A percentile compares a stretch with the other conserved stretches of the same genome.
Conservation (phyloP, 2,113 vertebrate genomes). For the Phoxinus phoxinus region DNA sequence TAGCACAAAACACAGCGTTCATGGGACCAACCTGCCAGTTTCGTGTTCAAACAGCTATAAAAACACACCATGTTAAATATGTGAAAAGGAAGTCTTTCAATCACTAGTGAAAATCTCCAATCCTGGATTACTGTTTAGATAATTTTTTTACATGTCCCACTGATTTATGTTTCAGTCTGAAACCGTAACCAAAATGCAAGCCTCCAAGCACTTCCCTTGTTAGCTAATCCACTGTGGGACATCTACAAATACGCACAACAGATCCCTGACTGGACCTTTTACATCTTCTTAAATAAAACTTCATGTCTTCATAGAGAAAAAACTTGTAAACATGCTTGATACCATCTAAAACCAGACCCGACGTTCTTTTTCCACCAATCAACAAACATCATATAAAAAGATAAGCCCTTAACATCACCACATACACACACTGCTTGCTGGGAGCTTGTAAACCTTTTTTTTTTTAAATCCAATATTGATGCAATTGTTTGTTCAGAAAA, state of each 20-base stretch:
- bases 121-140: background rate
- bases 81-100: background rate
- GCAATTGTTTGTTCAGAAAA: background rate
- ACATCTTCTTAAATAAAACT: background rate
- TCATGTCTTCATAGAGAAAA: background rate
- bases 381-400: too few relatives aligned
- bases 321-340: background rate
- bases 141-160: background rate
- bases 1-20: too few relatives aligned
- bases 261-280: background rate
- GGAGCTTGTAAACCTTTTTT: background rate
- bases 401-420: too few relatives aligned
- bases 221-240: background rate
- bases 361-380: background rate
- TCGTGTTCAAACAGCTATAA: background rate
- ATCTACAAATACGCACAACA: background rate
- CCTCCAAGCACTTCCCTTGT: background rate
- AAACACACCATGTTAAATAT: background rate
- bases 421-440: background rate
- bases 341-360: background rate
- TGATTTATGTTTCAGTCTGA: background rate
- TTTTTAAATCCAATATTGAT: background rate
- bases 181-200: background rate
- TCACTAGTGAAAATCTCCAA: background rate
- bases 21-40: background rate